Base-by-base conservation (phyloP, 2,888 invertebrate species). In the Bimastos eiseni region DNA sequence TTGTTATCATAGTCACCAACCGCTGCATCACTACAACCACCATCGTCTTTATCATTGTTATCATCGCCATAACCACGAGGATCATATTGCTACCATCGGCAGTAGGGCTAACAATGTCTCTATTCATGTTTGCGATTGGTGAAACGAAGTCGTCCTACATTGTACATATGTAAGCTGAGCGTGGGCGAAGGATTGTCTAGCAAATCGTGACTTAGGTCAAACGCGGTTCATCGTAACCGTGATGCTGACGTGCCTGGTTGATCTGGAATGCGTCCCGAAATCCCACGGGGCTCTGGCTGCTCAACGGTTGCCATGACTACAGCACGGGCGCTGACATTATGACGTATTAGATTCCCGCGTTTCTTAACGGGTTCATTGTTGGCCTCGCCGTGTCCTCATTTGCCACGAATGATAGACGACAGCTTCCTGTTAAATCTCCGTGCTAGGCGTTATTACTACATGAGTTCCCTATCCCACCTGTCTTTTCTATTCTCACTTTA, bases 231-330 rank as follows among this genome's bases (percentile, higher is more conserved):
- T 70, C 70, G 30, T 8, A 70, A 17, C 70, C 30, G 70, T 70
- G 70, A 70, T 70, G 70, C 70, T 70, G 70, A 70, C 70, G n/a
- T 70, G 70, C 13, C 70, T 70, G 70, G 70, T 70, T n/a, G 70
- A 11, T 70, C 70, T 70, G 70, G 70, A 70, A n/a, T n/a, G n/a
- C 30, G 30, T 70, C 70, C 70, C 70, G 70, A 70, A 70, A n/a
- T 70, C 70, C 70, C 70, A 70, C 30, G 70, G 70, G 70, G 70
- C 70, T 6, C 70, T n/a, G 70, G 70, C 70, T n/a, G 70, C 70
- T 11, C 11, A 70, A 30, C 70, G 70, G 70, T 70, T 70, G 70
- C 70, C n/a, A 70, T 70, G 70, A 70, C 70, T 70, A 70, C 70
- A 70, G 70, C 30, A 70, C 70, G n/a, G 11, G 70, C 70, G n/a